These are phyloP conservation scores for Sciaenops ocellatus DNA, from an alignment of 2,797 vertebrate species.

Conservation along the genomic window DNA sequence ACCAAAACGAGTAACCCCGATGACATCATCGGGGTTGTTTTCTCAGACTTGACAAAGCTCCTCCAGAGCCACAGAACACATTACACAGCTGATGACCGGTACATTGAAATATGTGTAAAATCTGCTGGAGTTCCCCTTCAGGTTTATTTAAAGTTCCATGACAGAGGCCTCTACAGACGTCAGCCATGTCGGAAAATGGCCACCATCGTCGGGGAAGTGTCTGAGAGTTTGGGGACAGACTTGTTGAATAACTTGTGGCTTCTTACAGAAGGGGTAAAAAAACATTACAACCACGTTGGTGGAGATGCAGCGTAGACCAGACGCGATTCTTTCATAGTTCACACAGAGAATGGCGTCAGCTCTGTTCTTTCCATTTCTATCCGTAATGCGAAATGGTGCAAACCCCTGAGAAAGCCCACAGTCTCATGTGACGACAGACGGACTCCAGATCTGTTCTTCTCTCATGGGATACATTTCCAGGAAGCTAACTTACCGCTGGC, in stretches of 20 bases:
- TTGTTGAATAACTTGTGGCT: not conserved
- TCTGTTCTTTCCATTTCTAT: slow-evolving; percentile 31
- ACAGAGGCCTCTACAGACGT: slow-evolving; percentile 16
- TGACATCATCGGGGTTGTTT: not conserved
- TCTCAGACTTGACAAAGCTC: not conserved
- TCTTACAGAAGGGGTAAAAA: slow-evolving; percentile 9
- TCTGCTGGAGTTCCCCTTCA: not conserved
- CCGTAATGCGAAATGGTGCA: slow-evolving; percentile 22
- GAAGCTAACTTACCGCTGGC: slow-evolving; percentile 74
- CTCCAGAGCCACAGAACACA: not conserved
- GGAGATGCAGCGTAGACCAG: slow-evolving; percentile 10
- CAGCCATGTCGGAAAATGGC: slow-evolving; percentile 32
- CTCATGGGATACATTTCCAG: slow-evolving; percentile 57
- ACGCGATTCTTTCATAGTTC: not conserved
- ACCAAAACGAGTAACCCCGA: not conserved
- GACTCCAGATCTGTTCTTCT: slow-evolving; percentile 37
- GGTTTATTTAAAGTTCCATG: not conserved
- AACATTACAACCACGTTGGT: slow-evolving; percentile 10
- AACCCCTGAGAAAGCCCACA: slow-evolving; percentile 15
- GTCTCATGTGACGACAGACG: slow-evolving; percentile 7
- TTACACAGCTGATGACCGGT: not conserved
- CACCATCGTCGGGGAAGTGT: not conserved
- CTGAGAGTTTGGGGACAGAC: not conserved
- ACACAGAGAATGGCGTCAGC: slow-evolving; percentile 4
- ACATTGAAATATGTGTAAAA: not conserved